Evolutionary conservation across 2,888 invertebrate species (phyloP), one percentile per base, ranked within the genome.

Genomic region (Dascillus cervinus): DNA sequence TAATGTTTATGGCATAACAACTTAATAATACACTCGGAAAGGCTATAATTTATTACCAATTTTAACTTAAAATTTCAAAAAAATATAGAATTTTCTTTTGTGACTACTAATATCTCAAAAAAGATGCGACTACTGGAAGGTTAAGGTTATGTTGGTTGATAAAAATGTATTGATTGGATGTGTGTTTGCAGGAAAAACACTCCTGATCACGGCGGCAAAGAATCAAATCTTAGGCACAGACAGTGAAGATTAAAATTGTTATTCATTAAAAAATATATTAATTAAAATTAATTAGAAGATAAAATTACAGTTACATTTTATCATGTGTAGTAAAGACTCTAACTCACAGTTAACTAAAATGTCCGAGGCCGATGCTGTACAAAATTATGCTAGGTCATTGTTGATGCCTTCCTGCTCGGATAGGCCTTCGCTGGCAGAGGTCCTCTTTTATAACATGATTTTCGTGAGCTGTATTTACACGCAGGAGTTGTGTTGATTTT

Each of bases 181-280:
- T 26, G 28, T 31, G 34, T 39, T 63, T 64, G 20, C 53, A 68
- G 68, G 55, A 69, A 69, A 53, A 63, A 67, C 44, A 66, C 66
- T 15, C 66, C 66, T 19, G 67, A 67, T 50, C 64, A 67, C 43
- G 66, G 64, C 41, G 66, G 64, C 37, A 68, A 68, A 55, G 67
- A 66, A 36, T 56, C 64, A 29, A 67, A 65, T 46, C 53, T 68
- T 42, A 62, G 67, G 56, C 67, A 68, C 53, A 59, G 69, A 49
- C 67, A 69, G 58, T 67, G 62, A 64, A 47, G 43, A 38, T 32
- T 32, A 27, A n/a, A 27, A 13, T 28, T 24, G 28, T 37, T 40
- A 31, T 38, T 41, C 35, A 34, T 32, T 41, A 33, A 35, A 34
- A 35, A 34, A 30, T 39, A 39, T 35, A 37, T 24, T 31, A 15